These are phyloP conservation scores for Hiodon alosoides DNA, from an alignment of 2,113 vertebrate genomes.

Conservation along the genomic window DNA sequence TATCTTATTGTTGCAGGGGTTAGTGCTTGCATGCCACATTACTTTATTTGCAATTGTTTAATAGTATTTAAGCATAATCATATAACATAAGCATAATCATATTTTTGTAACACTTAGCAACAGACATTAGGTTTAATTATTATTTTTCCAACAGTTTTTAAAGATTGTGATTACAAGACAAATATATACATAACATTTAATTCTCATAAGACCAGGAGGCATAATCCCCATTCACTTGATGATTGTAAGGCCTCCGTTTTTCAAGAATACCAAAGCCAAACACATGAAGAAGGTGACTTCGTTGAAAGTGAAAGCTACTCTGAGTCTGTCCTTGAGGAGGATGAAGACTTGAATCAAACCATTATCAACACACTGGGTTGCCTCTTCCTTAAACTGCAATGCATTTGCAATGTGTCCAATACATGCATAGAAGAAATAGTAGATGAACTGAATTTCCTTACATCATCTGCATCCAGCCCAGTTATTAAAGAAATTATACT, in stretches of 20 bases:
- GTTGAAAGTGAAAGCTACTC: constrained; percentile 21
- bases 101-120: too few species aligned
- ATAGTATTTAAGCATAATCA: too few species aligned
- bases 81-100: too few species aligned
- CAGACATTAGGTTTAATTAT: too few species aligned
- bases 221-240: constrained; percentile 21
- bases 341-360: constrained; percentile 23
- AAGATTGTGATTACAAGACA: constrained; percentile 27
- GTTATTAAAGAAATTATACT: constrained; percentile 28
- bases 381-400: constrained; percentile 29
- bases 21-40: too few species aligned
- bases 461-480: constrained; percentile 25
- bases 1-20: too few species aligned
- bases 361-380: constrained; percentile 24
- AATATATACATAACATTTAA: constrained; percentile 27
- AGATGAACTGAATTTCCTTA: constrained; percentile 31
- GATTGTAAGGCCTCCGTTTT: constrained; percentile 23
- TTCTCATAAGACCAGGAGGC: constrained; percentile 22
- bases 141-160: too few species aligned
- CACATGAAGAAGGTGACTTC: constrained; percentile 11
- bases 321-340: constrained; percentile 19
- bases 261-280: constrained; percentile 19
- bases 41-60: too few species aligned
- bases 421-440: constrained; percentile 28
- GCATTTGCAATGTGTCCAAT: constrained; percentile 31